Percentiles rank a stretch among this genome's conserved stretches.
Conservation (phyloP, 1,140 invertebrate species). For the Drosophila neocordata region DNA sequence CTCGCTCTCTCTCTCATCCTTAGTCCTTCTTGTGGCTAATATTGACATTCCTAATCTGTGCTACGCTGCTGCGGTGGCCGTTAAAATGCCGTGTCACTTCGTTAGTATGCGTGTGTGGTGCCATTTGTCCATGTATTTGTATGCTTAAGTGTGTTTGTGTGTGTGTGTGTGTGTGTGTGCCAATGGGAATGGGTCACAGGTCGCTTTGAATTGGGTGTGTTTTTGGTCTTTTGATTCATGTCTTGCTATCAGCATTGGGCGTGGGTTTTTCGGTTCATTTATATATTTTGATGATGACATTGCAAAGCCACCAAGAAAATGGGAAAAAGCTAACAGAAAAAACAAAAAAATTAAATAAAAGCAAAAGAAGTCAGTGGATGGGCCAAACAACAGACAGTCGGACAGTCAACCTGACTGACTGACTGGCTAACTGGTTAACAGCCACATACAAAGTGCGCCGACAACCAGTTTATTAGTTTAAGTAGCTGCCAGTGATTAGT, state of each 20-base stretch:
- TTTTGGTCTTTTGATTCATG: conserved; percentile 71
- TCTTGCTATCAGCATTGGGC: conserved; percentile 69
- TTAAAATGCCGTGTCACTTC: conserved; percentile 79
- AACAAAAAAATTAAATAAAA: too few relatives aligned
- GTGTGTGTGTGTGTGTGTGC: conserved; percentile 40
- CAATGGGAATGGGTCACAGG: conserved; percentile 27
- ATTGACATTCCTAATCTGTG: conserved; percentile 80
- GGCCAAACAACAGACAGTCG: background rate
- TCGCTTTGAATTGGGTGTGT: conserved; percentile 58
- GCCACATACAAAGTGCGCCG: background rate
- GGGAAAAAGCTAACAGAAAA: too few relatives aligned
- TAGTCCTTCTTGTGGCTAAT: conserved; percentile 64
- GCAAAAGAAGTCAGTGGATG: background rate
- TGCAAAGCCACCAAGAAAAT: conserved; percentile 33
- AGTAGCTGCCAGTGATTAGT: conserved; percentile 78
- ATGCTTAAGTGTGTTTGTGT: conserved; percentile 9
- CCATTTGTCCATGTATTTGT: conserved; percentile 52
- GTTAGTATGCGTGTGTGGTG: conserved; percentile 75
- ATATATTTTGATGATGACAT: conserved; percentile 71
- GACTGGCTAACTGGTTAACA: conserved; percentile 3
- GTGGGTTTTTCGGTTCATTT: conserved; percentile 45
- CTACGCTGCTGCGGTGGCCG: conserved; percentile 60
- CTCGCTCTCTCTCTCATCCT: background rate
- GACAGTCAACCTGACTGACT: background rate
- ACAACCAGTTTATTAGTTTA: conserved; percentile 70